Evolutionary conservation across 2,113 vertebrate genomes (phyloP), one percentile per base, ranked within the genome.

Genomic region (Conger conger): DNA sequence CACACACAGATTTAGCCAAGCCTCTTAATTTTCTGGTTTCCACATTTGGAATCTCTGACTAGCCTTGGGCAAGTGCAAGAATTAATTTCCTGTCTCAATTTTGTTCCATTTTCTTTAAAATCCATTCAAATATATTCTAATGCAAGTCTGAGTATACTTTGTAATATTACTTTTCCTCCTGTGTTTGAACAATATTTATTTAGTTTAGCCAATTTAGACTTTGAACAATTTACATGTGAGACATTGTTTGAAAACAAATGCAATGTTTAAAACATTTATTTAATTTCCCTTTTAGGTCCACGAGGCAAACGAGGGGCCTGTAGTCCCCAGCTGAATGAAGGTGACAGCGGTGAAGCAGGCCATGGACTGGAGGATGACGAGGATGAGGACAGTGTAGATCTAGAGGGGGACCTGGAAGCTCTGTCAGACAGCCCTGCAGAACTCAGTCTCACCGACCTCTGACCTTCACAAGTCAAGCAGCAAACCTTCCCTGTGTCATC

Each of bases 361-460:
- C 94, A 92, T 76, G 93, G 88, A 84, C 88, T 92, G 82, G 93
- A 92, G 82, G 93, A 92, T 0, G 90, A 33, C 0, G 82, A 79
- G 2, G 84, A 92, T 18, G 87, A 91, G 3, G 87, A 89, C 18
- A 92, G 86, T 9, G 3, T 87, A 76, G 91, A 87, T 11, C 87
- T 92, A 1, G 86, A 88, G 0, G 36, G 78, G 79, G 91, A 93
- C 76, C 89, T 91, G 36, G 93, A 90, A 80, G 88, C 88, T 36
- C 81, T 85, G 54, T 91, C 89, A 45, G 88, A 88, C 85, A 93
- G 91, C 80, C 86, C 92, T 76, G 88, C 95, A 84, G 93, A 96
- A 82, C 91, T 96, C 42, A 95, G 94, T 90, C 91, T 96, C 57
- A 90, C 87, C 86, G 95, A 96, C 90, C 93, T 96, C 84, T 96